Evolutionary conservation across 1,140 invertebrate genomes (phyloP), one percentile per base, ranked within the genome.

Genomic region (Ceratosolen solmsi): DNA sequence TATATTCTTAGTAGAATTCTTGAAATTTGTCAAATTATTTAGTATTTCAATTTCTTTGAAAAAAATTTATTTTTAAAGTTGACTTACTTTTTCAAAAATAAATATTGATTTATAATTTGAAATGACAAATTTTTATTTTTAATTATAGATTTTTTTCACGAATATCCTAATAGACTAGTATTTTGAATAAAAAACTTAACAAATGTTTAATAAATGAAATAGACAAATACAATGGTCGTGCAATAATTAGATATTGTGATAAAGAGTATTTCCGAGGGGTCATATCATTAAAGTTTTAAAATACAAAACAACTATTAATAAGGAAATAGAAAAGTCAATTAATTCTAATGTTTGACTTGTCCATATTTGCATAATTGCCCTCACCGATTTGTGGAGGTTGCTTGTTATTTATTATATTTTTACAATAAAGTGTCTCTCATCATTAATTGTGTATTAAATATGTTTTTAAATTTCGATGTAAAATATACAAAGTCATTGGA

Each of bases 301-400:
- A 13, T 76, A 70, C 13, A 25, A 25, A 80, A 81, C 71, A 77
- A 38, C 46, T 73, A 73, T 60, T 25, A 72, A 36, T 81, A 76
- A 77, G 51, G 77, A 41, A 51, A 13, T 77, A 65, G 38, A 76
- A 68, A 81, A 81, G 63, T 81, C 46, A 74, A 76, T 77, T 46
- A 82, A 71, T 78, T 63, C 60, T 38, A 82, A 58, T 36, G 72
- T 49, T 30, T 79, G 73, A 74, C 30, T 79, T 79, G 74, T 88
- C 86, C 88, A 88, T 89, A 91, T 86, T 91, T 91, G 90, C 88
- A 88, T 89, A 91, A 86, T 91, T 91, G 90, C 90, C 90, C 90
- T 91, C 86, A 87, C 89, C 89, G 89, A 91, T 90, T 88, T 84
- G 85, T 89, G 84, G 87, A 83, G 85, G 87, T 91, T 90, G 90